A percentile compares a stretch with the other conserved stretches of the same genome.
Conservation (phyloP, 2,888 invertebrate species). For the Agrotis ipsilon region DNA sequence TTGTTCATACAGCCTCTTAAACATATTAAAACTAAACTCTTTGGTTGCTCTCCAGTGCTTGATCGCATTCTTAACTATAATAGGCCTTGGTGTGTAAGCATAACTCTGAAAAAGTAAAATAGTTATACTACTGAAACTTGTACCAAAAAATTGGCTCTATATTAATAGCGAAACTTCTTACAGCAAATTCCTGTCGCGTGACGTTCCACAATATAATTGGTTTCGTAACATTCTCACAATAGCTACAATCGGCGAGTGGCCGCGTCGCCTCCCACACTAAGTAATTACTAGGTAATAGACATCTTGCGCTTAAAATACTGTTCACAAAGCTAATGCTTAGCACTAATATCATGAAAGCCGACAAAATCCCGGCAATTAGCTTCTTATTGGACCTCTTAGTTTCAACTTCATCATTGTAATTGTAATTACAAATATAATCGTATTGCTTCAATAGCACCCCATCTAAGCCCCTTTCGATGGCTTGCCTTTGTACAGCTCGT, state of each 20-base stretch:
- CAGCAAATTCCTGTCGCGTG: constrained; percentile 93
- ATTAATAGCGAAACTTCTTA: constrained; percentile 68
- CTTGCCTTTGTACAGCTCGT: constrained; percentile 75
- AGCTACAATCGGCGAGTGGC: constrained; percentile 95
- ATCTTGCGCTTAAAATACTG: constrained; percentile 92
- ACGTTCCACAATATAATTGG: constrained; percentile 93
- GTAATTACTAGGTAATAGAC: constrained; percentile 96
- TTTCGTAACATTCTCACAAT: constrained; percentile 93
- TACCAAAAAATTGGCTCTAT: constrained; percentile 27
- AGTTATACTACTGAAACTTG: constrained; percentile 13
- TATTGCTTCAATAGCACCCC: constrained; percentile 72
- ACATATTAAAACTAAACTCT: constrained; percentile 92
- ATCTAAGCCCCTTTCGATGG: constrained; percentile 76
- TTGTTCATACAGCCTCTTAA: constrained; percentile 93
- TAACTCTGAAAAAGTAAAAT: constrained; percentile 85
- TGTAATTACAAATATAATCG: constrained; percentile 75
- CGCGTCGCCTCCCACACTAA: constrained; percentile 96
- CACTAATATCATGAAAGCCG: constrained; percentile 72
- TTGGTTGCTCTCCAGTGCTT: constrained; percentile 94
- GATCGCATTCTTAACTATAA: constrained; percentile 95
- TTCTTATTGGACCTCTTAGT: constrained; percentile 70
- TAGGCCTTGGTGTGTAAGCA: constrained; percentile 95
- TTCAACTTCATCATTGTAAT: constrained; percentile 66
- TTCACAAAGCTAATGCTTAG: constrained; percentile 73
- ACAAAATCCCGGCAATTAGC: constrained; percentile 69